These are phyloP conservation scores for Chlamydotis undulata DNA, from an alignment of 2,113 vertebrate genomes.

Conservation along the genomic window DNA sequence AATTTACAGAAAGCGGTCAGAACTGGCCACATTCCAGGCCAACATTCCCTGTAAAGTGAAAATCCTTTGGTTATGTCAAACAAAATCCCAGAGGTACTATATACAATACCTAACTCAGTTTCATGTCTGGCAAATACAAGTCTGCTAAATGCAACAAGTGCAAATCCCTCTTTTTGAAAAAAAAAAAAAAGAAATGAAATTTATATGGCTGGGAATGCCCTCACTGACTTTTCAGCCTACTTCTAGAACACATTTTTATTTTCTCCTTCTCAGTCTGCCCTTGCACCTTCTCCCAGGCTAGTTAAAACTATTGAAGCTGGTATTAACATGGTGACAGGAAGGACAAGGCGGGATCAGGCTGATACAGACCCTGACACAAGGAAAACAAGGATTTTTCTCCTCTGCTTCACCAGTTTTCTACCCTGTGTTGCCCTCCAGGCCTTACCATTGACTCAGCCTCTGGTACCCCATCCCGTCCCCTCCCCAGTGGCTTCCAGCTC, in stretches of 20 bases:
- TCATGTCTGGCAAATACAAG: neutral
- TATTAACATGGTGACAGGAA: neutral
- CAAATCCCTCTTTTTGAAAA: neutral
- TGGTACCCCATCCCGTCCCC: accelerated
- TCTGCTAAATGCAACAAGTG: neutral
- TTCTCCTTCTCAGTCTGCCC: neutral
- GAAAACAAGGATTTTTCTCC: neutral
- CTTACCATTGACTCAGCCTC: neutral
- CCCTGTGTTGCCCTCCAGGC: neutral
- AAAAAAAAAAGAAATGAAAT: neutral
- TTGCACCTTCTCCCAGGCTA: neutral
- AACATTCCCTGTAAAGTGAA: conserved; percentile 12
- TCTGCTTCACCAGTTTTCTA: neutral
- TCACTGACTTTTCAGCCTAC: neutral
- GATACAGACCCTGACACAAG: neutral
- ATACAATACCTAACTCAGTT: neutral
- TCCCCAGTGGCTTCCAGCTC: neutral
- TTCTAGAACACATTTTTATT: neutral
- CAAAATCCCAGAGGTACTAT: conserved; percentile 9
- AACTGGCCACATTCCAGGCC: neutral
- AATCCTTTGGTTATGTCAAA: conserved; percentile 19
- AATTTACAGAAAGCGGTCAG: neutral
- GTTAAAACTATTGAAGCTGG: neutral
- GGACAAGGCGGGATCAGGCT: neutral
- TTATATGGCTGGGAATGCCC: neutral